Evolutionary conservation across 1,140 invertebrate species (phyloP).

Genomic region (Maconellicoccus hirsutus): DNA sequence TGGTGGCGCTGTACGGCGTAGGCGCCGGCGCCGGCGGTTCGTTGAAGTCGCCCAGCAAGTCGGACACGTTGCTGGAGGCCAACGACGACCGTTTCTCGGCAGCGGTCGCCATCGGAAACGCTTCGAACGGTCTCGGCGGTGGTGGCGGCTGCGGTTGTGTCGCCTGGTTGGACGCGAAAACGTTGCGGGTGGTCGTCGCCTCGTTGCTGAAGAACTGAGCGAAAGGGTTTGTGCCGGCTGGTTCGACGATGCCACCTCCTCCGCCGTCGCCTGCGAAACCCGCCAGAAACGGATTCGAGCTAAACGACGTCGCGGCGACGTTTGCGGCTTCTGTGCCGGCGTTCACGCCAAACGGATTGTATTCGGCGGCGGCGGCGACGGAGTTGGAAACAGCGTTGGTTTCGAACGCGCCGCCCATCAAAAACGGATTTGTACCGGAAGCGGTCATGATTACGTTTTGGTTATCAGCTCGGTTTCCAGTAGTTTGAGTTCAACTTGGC

Average conservation of each 20-base stretch:
- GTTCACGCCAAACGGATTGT: not conserved
- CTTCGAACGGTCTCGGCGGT: not conserved
- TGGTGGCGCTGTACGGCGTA: not conserved
- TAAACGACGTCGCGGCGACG: not conserved
- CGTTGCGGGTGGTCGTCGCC: not conserved
- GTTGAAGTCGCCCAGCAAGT: not conserved
- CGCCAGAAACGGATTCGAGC: slow-evolving; percentile 6
- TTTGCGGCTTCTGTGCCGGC: not conserved
- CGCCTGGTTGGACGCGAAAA: not conserved
- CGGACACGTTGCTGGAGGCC: not conserved
- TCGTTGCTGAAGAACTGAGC: not conserved
- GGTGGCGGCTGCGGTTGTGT: no score
- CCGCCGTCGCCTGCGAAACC: not conserved
- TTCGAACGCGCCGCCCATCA: not conserved
- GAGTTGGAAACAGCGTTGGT: not conserved
- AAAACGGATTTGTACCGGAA: slow-evolving; percentile 16
- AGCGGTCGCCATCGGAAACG: not conserved
- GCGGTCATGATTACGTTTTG: not conserved
- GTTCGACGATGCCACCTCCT: not conserved
- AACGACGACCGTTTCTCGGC: not conserved
- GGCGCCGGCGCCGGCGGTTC: not conserved
- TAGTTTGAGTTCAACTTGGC: slow-evolving; percentile 59
- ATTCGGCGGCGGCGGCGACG: not conserved
- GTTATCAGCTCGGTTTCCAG: slow-evolving; percentile 52
- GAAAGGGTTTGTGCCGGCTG: not conserved